Conservation (phyloP, 1,140 invertebrate species). For the Eufriesea mexicana region DNA sequence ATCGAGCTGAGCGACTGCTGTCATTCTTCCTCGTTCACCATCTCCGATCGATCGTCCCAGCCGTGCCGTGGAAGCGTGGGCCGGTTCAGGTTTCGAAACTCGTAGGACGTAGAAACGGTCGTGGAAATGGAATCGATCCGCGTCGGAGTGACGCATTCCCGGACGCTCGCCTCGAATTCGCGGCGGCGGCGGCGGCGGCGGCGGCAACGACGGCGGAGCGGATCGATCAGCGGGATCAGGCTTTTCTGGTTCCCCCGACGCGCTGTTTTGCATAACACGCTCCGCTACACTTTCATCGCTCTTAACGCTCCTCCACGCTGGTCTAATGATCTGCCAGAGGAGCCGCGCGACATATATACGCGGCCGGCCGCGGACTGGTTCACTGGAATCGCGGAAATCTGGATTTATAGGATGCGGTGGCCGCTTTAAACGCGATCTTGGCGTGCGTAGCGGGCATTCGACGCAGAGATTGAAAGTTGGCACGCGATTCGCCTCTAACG, state of each 20-base stretch:
- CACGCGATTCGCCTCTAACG: slow-evolving; percentile 26
- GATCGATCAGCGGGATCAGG: slow-evolving; percentile 41
- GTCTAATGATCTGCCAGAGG: slow-evolving; percentile 3
- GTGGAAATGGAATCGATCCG: background rate
- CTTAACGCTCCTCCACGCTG: slow-evolving; percentile 4
- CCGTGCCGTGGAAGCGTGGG: background rate
- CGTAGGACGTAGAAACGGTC: background rate
- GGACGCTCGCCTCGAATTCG: background rate
- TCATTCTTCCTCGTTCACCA: background rate
- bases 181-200: background rate
- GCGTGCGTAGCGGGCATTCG: background rate
- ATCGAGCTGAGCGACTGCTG: too few species aligned
- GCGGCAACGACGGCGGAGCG: background rate
- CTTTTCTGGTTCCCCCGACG: slow-evolving; percentile 39
- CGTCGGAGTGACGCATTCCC: background rate
- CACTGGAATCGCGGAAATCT: slow-evolving; percentile 48
- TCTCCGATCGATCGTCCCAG: background rate
- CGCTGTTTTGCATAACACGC: slow-evolving; percentile 52
- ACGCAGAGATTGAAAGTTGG: slow-evolving; percentile 31
- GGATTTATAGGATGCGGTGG: slow-evolving; percentile 33
- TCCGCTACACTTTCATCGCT: slow-evolving; percentile 52
- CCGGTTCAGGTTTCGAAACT: background rate
- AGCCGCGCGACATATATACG: background rate
- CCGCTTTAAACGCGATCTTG: slow-evolving; percentile 2
- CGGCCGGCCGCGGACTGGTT: slow-evolving; percentile 22